These are phyloP conservation scores for Meleagris gallopavo DNA, from an alignment of 2,113 vertebrate species.

Conservation along the genomic window DNA sequence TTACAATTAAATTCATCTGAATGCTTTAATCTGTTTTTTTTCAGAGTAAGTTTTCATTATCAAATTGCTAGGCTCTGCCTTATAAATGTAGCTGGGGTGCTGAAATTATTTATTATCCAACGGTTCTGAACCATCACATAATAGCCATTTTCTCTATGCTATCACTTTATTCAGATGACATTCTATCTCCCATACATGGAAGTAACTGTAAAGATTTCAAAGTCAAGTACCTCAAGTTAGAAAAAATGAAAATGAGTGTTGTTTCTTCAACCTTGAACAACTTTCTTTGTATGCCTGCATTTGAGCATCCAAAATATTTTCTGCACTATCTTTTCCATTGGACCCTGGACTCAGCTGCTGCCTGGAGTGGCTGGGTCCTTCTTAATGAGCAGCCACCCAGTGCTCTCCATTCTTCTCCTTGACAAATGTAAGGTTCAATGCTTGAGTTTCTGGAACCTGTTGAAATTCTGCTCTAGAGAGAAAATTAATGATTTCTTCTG, in stretches of 20 bases:
- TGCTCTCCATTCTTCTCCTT: not conserved
- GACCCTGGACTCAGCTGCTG: not conserved
- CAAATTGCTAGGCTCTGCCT: not conserved
- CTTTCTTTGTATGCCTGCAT: not conserved
- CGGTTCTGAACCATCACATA: not conserved
- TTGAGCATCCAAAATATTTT: not conserved
- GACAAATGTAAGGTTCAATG: not conserved
- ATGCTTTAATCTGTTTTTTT: not conserved
- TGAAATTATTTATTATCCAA: not conserved
- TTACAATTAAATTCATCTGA: not conserved
- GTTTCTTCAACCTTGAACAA: not conserved
- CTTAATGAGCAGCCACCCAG: not conserved
- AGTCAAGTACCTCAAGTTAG: not conserved
- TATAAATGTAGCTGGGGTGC: not conserved
- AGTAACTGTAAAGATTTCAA: not conserved
- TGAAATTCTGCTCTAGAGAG: not conserved
- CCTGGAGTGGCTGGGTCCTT: rapidly evolving
- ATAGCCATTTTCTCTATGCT: not conserved
- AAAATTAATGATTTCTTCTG: not conserved
- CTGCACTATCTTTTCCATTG: not conserved
- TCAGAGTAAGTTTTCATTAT: not conserved
- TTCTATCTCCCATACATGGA: not conserved
- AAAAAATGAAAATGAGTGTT: not conserved
- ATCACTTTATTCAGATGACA: not conserved
- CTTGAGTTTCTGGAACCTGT: not conserved